Evolutionary conservation across 2,797 vertebrate species (phyloP).

Genomic region (Lepidocolaptes lacrymiger): DNA sequence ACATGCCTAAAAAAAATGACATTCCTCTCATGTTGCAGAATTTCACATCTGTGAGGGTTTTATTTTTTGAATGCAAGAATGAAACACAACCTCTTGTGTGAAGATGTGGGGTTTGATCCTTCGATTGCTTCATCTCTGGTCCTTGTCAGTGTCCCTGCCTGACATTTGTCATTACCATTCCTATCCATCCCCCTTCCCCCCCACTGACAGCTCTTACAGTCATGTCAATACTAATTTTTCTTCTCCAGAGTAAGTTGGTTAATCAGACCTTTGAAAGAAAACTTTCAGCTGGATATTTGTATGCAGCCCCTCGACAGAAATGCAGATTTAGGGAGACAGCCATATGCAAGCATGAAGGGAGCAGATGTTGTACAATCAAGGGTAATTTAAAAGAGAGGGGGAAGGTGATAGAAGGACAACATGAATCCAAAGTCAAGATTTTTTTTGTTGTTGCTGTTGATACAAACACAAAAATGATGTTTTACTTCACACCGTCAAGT

Average conservation of each 20-base stretch:
- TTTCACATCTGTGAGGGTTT: constrained; percentile 46
- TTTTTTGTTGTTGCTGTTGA: background rate
- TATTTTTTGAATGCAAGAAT: constrained; percentile 2
- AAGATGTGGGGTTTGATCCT: constrained; percentile 47
- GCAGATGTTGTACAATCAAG: constrained; percentile 69
- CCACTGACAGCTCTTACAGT: background rate
- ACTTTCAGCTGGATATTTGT: constrained; percentile 65
- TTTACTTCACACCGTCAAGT: constrained; percentile 11
- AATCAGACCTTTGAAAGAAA: constrained; percentile 24
- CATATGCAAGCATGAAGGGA: constrained; percentile 63
- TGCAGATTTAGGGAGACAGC: constrained; percentile 60
- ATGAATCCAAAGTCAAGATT: background rate
- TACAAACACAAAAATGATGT: constrained; percentile 1
- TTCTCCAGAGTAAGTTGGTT: background rate
- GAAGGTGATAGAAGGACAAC: constrained; percentile 68
- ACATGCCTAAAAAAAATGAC: background rate
- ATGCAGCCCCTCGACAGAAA: constrained; percentile 64
- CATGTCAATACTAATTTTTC: background rate
- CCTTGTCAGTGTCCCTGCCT: constrained; percentile 21
- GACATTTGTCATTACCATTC: constrained; percentile 46
- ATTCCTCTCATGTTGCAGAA: constrained; percentile 37
- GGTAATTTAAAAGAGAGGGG: constrained; percentile 66
- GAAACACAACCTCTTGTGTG: constrained; percentile 28
- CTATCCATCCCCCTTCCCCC: background rate
- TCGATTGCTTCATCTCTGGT: background rate